Conservation (phyloP, 1,140 invertebrate species). For the Leptinotarsa texana region DNA sequence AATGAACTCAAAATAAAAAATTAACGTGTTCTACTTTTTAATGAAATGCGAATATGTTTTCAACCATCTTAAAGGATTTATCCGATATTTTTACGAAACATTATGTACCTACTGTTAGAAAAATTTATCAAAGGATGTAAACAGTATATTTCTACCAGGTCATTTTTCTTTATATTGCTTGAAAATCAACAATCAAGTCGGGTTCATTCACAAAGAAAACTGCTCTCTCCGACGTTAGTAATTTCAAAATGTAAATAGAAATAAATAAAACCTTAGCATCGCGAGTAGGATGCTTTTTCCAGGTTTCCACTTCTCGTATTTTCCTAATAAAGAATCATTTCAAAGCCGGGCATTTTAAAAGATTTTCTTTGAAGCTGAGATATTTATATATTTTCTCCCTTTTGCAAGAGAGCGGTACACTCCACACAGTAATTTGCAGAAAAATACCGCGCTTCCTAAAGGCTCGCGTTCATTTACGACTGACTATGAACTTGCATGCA, state of each 20-base stretch:
- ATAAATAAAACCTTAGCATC: conserved; percentile 27
- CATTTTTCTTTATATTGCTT: no score
- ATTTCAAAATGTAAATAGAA: conserved; percentile 29
- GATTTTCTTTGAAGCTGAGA: conserved; percentile 45
- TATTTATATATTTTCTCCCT: conserved; percentile 37
- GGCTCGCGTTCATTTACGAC: neutral
- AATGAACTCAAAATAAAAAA: no score
- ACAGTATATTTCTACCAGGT: no score
- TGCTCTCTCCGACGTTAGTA: neutral
- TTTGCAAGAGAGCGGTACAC: conserved; percentile 20
- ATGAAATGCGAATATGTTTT: no score
- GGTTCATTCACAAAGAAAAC: no score
- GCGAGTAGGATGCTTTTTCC: conserved; percentile 39
- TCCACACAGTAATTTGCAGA: conserved; percentile 17
- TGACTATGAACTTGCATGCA: conserved; percentile 1
- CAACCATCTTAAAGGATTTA: no score
- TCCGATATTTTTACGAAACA: no score
- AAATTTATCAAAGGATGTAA: no score
- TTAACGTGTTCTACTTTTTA: no score
- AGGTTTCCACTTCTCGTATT: conserved; percentile 40
- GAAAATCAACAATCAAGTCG: no score
- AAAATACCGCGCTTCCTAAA: conserved; percentile 9
- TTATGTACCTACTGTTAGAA: no score
- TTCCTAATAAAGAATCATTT: conserved; percentile 40
- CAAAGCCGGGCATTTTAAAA: conserved; percentile 39